Percentiles rank a stretch among this genome's conserved stretches.
phyloP scores from a whole-genome alignment of 2,113 vertebrate genomes.

The Polypterus bichir region DNA sequence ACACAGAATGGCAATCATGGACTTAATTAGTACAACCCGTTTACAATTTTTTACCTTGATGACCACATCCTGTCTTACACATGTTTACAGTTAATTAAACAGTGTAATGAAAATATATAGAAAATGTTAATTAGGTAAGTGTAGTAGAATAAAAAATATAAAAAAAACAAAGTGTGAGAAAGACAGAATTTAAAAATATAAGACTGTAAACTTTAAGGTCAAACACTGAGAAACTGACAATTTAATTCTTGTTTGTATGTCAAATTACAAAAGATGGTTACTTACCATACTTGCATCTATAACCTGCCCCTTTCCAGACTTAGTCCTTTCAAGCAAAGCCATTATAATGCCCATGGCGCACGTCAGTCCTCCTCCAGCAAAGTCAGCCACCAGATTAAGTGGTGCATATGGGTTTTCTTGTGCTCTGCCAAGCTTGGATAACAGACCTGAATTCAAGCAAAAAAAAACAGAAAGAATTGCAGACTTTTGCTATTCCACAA shows the following conservation, averaged over 20 bases:
- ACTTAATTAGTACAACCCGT: too few species aligned
- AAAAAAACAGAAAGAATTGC: neutral
- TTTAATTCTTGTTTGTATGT: neutral
- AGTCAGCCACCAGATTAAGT: constrained; percentile 81
- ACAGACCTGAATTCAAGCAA: constrained; percentile 51
- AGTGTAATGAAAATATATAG: too few species aligned
- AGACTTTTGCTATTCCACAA: neutral
- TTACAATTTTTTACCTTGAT: too few species aligned
- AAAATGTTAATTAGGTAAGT: too few species aligned
- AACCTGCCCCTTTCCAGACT: constrained; percentile 77
- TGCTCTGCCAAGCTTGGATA: constrained; percentile 72
- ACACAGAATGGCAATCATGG: too few species aligned
- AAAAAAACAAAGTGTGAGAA: too few species aligned
- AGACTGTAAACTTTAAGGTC: too few species aligned
- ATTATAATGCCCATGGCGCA: constrained; percentile 74
- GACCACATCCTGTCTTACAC: too few species aligned
- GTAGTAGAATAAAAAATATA: too few species aligned
- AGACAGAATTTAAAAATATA: too few species aligned
- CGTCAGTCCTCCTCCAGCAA: constrained; percentile 72
- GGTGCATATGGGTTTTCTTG: constrained; percentile 71
- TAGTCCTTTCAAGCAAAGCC: constrained; percentile 71
- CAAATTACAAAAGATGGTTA: constrained; percentile 1
- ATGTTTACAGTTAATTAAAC: too few species aligned
- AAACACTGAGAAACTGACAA: too few species aligned
- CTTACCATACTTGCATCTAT: constrained; percentile 89